phyloP scores from a whole-genome alignment of 2,888 invertebrate genomes.

The Brachynemurus nebulosus region DNA sequence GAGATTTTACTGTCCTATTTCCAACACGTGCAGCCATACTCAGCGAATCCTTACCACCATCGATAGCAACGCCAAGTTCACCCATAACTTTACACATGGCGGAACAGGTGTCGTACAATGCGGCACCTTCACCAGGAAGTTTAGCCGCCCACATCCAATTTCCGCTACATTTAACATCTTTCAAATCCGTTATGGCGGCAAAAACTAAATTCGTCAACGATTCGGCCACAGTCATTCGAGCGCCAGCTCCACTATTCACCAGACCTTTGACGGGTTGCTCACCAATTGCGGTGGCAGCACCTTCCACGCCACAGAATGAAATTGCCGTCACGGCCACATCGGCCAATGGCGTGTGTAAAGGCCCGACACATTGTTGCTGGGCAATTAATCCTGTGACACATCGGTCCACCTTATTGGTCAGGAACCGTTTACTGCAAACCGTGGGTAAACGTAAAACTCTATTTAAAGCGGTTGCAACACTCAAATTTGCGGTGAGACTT shows the following conservation, averaged over 20 bases:
- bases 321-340: slow-evolving; percentile 86
- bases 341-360: slow-evolving; percentile 88
- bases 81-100: slow-evolving; percentile 81
- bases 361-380: slow-evolving; percentile 97
- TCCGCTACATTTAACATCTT: slow-evolving; percentile 96
- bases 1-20: slow-evolving; percentile 53
- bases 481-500: slow-evolving; percentile 36
- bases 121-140: slow-evolving; percentile 80
- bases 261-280: slow-evolving; percentile 89
- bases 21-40: slow-evolving; percentile 90
- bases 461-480: slow-evolving; percentile 53
- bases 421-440: slow-evolving; percentile 87
- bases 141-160: slow-evolving; percentile 99
- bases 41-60: slow-evolving; percentile 94
- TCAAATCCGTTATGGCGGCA: slow-evolving; percentile 45
- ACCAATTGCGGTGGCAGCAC: slow-evolving; percentile 90
- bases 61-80: slow-evolving; percentile 73
- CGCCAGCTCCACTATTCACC: slow-evolving; percentile 71
- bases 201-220: slow-evolving; percentile 84
- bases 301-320: slow-evolving; percentile 67
- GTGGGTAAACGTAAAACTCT: slow-evolving; percentile 77
- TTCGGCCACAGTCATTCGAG: slow-evolving; percentile 89
- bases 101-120: slow-evolving; percentile 71
- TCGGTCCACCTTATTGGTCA: slow-evolving; percentile 91
- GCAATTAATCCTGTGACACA: slow-evolving; percentile 92